A percentile compares a stretch with the other conserved stretches of the same genome.
phyloP scores from a whole-genome alignment of 1,140 invertebrate species.

The Rhopalosiphum padi region DNA sequence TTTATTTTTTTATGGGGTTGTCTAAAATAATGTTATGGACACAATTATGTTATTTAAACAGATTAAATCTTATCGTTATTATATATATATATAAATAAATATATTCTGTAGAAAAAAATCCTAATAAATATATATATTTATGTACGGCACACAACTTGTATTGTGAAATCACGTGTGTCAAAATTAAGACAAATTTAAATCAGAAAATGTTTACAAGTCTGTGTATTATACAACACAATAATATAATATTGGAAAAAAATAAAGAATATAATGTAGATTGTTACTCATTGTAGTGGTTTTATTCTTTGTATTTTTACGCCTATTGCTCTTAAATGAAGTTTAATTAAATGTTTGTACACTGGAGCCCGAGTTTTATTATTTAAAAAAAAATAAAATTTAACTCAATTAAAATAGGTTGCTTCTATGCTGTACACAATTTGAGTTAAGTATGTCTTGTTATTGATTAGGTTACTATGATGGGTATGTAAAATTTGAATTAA shows the following conservation, averaged over 20 bases:
- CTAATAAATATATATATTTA: neutral
- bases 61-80: conserved; percentile 5
- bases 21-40: neutral
- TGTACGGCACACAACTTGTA: neutral
- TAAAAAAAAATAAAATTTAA: no score
- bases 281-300: neutral
- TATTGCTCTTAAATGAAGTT: neutral
- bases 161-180: conserved; percentile 24
- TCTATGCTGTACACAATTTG: no score
- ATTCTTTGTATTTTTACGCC: neutral
- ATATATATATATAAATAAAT: conserved; percentile 1
- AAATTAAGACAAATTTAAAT: neutral
- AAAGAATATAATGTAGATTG: neutral
- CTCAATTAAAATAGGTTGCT: no score
- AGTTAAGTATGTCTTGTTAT: no score
- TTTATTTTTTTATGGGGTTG: conserved; percentile 22
- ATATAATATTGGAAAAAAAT: conserved; percentile 13
- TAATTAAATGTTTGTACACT: no score
- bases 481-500: no score
- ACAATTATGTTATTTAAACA: conserved; percentile 33
- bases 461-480: no score
- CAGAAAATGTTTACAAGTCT: neutral
- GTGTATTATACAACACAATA: neutral
- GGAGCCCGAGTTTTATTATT: no score
- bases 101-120: conserved; percentile 27